Evolutionary conservation across 37 sponge, comb jelly and placozoan species (phyloP), one percentile per base, ranked within the genome.

Genomic region (Lycopodina hypogea): DNA sequence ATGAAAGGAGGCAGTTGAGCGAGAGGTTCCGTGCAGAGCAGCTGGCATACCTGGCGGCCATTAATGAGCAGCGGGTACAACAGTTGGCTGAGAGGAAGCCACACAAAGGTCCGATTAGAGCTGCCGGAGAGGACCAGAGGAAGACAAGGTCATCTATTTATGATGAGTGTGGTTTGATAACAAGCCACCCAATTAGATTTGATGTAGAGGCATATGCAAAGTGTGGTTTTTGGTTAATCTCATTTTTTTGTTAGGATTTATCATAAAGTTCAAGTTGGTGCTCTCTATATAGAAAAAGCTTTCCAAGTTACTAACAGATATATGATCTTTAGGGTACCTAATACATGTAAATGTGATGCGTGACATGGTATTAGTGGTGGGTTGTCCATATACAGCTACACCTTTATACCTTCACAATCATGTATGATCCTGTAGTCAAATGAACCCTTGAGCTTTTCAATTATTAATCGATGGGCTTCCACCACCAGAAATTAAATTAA

Each of bases 21-120:
- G 60, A 57, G n/a, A 39, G 56, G 78, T 83, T 83, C 45, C 68
- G 77, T 36, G 24, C n/a, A 30, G 34, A 67, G 45, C 76, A 76
- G 70, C 14, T 55, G 42, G 77, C 53, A 0, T 76, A 66, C 50
- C 56, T 75, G 35, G 52, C 53, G 50, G 70, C 70, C 56, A 67
- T 22, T 28, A 39, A 23, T 12, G 70, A 40, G 48, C 62, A 82
- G 56, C 50, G 21, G 68, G 51, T 65, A 41, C 59, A 58, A 56
- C 56, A 83, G 70, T 19, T 30, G 7, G 51, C 38, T 69, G 64
- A 56, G 50, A 45, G 26, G 59, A 66, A 69, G 61, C 69, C 76
- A 48, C 30, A 39, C 15, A 40, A 24, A 4, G 57, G 14, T 30
- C 50, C 61, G 61, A 39, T 32, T 35, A 60, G 62, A 34, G 63